Evolutionary conservation across 2,888 invertebrate genomes (phyloP).

Genomic region (Seladonia tumulorum): DNA sequence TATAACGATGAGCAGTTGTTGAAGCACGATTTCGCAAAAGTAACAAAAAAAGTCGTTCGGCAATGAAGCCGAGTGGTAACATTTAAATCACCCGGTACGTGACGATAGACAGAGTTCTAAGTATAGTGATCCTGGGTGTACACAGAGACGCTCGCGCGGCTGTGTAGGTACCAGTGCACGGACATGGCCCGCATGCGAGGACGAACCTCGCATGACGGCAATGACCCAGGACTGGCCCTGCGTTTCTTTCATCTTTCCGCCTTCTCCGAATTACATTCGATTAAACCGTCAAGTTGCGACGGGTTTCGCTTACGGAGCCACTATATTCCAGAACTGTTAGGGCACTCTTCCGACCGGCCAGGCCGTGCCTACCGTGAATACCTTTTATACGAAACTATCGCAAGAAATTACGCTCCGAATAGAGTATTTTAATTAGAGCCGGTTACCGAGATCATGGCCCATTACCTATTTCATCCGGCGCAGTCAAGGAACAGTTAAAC

Average conservation of each 20-base stretch:
- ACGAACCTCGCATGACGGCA: conserved; percentile 76
- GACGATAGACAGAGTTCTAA: conserved; percentile 52
- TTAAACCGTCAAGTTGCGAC: conserved; percentile 66
- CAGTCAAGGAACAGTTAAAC: conserved; percentile 5
- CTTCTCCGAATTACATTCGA: conserved; percentile 75
- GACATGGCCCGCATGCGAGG: conserved; percentile 42
- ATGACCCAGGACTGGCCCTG: conserved; percentile 81
- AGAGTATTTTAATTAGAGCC: conserved; percentile 34
- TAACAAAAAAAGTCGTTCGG: neutral
- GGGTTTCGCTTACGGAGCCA: conserved; percentile 42
- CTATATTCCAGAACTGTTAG: conserved; percentile 40
- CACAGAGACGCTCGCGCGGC: conserved; percentile 27
- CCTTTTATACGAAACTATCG: conserved; percentile 15
- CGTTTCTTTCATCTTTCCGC: conserved; percentile 80
- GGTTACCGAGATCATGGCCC: conserved; percentile 1
- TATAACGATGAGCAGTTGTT: too few species aligned
- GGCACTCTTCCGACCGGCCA: conserved; percentile 17
- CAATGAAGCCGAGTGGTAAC: neutral
- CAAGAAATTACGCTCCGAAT: conserved; percentile 14
- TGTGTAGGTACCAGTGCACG: conserved; percentile 29
- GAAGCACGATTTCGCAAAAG: neutral
- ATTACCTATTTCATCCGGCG: conserved; percentile 17
- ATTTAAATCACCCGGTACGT: conserved; percentile 61
- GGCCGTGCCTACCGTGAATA: conserved; percentile 21
- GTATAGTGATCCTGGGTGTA: conserved; percentile 57